A percentile compares a stretch with the other conserved stretches of the same genome.
Conservation (phyloP, 2,797 vertebrate species). For the Bradypus variegatus region DNA sequence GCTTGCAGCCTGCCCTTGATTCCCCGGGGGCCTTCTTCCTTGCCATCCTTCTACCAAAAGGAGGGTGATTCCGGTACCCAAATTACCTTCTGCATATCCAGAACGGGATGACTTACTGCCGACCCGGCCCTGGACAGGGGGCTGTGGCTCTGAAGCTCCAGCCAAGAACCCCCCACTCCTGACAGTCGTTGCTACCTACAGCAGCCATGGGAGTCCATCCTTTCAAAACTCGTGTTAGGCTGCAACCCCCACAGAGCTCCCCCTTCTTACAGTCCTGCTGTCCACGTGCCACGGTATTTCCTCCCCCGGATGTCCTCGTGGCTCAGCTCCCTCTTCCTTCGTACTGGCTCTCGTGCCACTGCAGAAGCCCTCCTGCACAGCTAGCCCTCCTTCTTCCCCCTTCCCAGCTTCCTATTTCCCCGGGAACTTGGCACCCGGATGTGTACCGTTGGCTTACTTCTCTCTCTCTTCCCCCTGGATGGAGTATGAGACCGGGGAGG, state of each 20-base stretch:
- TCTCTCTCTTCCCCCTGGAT: neutral
- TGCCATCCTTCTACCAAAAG: neutral
- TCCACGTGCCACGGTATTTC: too few relatives aligned
- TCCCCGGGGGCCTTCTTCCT: neutral
- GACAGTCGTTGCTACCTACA: neutral
- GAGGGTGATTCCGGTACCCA: neutral
- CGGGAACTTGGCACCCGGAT: accelerated
- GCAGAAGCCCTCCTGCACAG: neutral
- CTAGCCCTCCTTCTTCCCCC: neutral
- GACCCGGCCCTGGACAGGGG: too few relatives aligned
- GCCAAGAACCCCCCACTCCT: neutral
- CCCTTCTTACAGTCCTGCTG: neutral
- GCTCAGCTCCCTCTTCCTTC: neutral
- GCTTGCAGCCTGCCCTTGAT: neutral
- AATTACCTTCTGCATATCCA: neutral
- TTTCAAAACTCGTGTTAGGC: too few relatives aligned
- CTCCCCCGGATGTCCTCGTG: neutral
- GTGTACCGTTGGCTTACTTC: neutral
- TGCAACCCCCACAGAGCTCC: neutral
- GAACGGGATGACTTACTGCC: neutral
- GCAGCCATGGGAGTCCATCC: neutral
- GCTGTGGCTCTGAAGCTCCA: too few relatives aligned
- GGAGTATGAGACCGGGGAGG: accelerated
- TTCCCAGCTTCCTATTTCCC: neutral
- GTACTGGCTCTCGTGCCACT: neutral